Evolutionary conservation across 2,113 vertebrate genomes (phyloP).

Genomic region (Morone saxatilis): DNA sequence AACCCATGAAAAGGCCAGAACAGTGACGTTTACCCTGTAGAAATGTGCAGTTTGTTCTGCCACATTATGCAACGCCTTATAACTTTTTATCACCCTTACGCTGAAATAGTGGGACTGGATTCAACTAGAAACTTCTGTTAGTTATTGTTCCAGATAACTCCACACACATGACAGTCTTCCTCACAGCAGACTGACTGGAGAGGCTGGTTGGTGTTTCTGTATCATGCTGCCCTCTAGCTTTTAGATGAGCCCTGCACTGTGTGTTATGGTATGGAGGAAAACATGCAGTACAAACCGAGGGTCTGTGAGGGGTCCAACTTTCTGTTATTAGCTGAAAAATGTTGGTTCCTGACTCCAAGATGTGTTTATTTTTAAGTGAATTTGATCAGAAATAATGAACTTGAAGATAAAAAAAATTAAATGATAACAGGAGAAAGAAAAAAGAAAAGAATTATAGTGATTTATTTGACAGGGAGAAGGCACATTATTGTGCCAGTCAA

Average conservation of each 20-base stretch:
- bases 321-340: not conserved
- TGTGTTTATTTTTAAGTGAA: not conserved
- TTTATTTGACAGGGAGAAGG: not conserved
- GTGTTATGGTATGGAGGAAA: not conserved
- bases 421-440: not conserved
- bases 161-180: not conserved
- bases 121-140: not conserved
- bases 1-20: not conserved
- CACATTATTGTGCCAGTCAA: no score
- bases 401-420: not conserved
- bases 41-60: conserved; percentile 22
- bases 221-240: conserved; percentile 70
- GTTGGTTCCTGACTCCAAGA: not conserved
- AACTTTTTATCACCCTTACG: not conserved
- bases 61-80: conserved; percentile 20
- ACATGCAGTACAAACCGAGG: no score
- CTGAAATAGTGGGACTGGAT: not conserved
- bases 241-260: not conserved
- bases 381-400: not conserved
- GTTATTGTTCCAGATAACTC: not conserved
- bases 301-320: not conserved
- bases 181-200: not conserved
- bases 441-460: not conserved
- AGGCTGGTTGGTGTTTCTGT: not conserved
- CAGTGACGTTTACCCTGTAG: not conserved